phyloP scores from a whole-genome alignment of 2,888 invertebrate genomes.

The Anthrax anthrax region DNA sequence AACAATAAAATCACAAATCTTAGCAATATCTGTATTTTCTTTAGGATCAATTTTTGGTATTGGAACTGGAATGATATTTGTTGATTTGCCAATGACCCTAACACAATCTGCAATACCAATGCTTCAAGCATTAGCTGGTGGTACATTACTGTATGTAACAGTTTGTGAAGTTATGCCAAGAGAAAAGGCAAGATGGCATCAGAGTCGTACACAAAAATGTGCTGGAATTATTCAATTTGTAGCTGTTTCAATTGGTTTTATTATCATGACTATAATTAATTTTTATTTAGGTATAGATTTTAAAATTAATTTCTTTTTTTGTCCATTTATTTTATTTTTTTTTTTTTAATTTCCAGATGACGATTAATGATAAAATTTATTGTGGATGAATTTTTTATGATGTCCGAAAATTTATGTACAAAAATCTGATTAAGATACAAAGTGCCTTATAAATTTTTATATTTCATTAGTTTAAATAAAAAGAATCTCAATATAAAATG shows the following conservation, averaged over 20 bases:
- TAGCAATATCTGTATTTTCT: constrained; percentile 49
- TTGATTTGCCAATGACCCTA: constrained; percentile 36
- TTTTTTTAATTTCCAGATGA: too few relatives aligned
- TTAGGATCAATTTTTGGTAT: constrained; percentile 55
- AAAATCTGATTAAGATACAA: too few relatives aligned
- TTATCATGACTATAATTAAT: constrained; percentile 47
- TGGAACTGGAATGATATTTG: constrained; percentile 47
- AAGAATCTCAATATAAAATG: too few relatives aligned
- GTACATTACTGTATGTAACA: constrained; percentile 62
- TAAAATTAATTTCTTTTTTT: too few relatives aligned
- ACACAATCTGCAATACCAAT: constrained; percentile 38
- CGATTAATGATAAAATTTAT: too few relatives aligned
- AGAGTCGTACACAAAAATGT: constrained; percentile 34
- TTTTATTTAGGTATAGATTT: constrained; percentile 13
- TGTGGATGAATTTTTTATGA: too few relatives aligned
- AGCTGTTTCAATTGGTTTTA: constrained; percentile 45
- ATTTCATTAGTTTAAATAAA: too few relatives aligned
- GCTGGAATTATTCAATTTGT: constrained; percentile 51
- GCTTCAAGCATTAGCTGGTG: constrained; percentile 59
- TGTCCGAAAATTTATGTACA: too few relatives aligned
- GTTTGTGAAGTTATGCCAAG: constrained; percentile 63
- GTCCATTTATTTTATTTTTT: too few relatives aligned
- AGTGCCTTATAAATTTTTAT: too few relatives aligned
- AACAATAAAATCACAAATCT: constrained; percentile 35
- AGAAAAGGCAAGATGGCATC: constrained; percentile 61